phyloP scores from a whole-genome alignment of 1,140 invertebrate genomes.

The Diploscapter pachys region DNA sequence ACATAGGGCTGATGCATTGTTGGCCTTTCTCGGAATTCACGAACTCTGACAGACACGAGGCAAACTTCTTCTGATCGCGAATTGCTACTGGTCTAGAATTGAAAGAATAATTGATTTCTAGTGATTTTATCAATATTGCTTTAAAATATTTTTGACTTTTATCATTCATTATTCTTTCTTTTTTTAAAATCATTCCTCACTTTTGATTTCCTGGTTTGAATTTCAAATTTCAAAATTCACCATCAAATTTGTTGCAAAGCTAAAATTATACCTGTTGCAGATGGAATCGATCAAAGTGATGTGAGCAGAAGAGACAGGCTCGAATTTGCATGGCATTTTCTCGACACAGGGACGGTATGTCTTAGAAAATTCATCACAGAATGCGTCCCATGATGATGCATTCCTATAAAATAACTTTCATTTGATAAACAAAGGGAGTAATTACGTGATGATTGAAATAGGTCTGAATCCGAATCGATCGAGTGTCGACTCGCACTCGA shows the following conservation, averaged over 20 bases:
- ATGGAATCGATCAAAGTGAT: constrained; percentile 45
- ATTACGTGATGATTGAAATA: constrained; percentile 46
- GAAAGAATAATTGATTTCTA: constrained; percentile 4
- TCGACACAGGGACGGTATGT: constrained; percentile 48
- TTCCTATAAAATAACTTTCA: constrained; percentile 20
- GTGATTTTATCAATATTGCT: no score
- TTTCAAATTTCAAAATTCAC: no score
- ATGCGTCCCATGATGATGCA: constrained; percentile 39
- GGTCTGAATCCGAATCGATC: constrained; percentile 48
- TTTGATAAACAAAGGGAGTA: not conserved
- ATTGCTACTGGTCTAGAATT: constrained; percentile 23
- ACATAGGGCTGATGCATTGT: constrained; percentile 41
- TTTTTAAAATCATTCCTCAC: no score
- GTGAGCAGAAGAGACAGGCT: constrained; percentile 48
- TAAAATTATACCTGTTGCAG: constrained; percentile 39
- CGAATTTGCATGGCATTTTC: constrained; percentile 45
- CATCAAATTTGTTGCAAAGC: not conserved
- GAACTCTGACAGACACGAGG: constrained; percentile 42
- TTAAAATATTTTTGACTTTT: no score
- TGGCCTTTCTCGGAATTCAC: constrained; percentile 35
- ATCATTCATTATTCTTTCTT: no score
- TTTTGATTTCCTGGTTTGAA: no score
- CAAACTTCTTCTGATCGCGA: constrained; percentile 39
- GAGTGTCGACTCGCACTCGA: constrained; percentile 47
- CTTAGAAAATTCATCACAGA: constrained; percentile 38